Evolutionary conservation across 1,140 invertebrate genomes (phyloP).

Genomic region (Leptinotarsa texana): DNA sequence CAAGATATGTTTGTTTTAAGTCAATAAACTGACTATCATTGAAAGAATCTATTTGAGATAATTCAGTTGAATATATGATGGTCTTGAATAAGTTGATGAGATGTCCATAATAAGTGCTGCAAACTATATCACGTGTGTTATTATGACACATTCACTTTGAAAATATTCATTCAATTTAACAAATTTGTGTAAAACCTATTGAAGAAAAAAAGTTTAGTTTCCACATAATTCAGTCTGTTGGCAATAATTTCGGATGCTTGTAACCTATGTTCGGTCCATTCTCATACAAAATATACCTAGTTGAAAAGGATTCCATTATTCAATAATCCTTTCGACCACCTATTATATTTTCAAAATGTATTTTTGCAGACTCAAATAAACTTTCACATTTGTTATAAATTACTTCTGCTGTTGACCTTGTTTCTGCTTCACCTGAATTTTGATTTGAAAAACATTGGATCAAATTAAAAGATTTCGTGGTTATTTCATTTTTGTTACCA

Average conservation of each 20-base stretch:
- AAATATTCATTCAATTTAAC: constrained; percentile 30
- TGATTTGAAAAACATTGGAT: neutral
- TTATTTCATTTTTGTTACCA: too few species aligned
- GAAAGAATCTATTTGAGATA: too few species aligned
- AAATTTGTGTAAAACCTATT: constrained; percentile 24
- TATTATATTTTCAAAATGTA: constrained; percentile 10
- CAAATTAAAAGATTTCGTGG: too few species aligned
- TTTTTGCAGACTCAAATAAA: constrained; percentile 13
- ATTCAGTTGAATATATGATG: too few species aligned
- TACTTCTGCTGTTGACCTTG: constrained; percentile 6
- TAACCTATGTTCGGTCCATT: too few species aligned
- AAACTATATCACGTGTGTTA: too few species aligned
- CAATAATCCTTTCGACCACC: constrained; percentile 30
- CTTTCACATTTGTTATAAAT: constrained; percentile 17
- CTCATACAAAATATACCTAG: constrained; percentile 11
- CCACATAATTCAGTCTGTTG: too few species aligned
- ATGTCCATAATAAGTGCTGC: neutral
- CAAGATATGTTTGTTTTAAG: too few species aligned
- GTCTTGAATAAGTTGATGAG: too few species aligned
- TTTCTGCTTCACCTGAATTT: neutral
- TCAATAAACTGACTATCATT: too few species aligned
- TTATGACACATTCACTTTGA: constrained; percentile 12
- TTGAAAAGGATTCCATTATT: constrained; percentile 25
- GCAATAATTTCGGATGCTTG: too few species aligned
- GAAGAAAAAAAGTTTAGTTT: too few species aligned